Base-by-base conservation (phyloP, 2,797 vertebrate species). In the Aldrovandia affinis region DNA sequence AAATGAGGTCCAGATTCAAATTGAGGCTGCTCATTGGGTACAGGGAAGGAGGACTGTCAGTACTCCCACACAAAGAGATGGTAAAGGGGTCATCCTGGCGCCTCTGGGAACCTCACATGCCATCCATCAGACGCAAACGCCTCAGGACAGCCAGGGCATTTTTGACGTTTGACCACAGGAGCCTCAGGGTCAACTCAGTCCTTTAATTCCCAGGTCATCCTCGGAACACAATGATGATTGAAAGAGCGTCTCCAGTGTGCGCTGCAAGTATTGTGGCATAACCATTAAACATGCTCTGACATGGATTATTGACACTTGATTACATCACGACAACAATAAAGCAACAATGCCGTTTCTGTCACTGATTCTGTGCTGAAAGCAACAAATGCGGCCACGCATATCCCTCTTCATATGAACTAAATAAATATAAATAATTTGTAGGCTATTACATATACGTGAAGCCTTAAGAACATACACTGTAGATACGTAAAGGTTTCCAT, bases 251-350 rank as follows among this genome's bases (percentile, higher is more conserved):
- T 75, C 70, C 39, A 42, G 20, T 25, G 20, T 39, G 85, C 57
- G 84, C 86, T 86, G 12, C 3, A 84, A 85, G 83, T 83, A 88
- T 73, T 88, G 84, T 83, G 83, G 83, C 0, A 33, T 86, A 75
- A 90, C 87, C 87, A 78, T 89, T 84, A 90, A 91, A 91, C 79
- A 1, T 65, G 86, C 86, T 81, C 89, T 87, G 89, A 89, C 87
- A 85, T 75, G 52, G 80, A 91, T 92, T 89, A 88, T 79, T 90
- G 82, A 89, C 90, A 88, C 86, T 89, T 88, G 61, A 85, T 89
- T 93, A 91, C 87, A 84, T 86, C 85, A 81, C 82, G 82, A 83
- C 36, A 86, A 84, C 87, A 87, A 88, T 70, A 91, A 75, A 87
- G 78, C 83, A 75, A 57, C 5, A 63, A 78, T 73, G 61, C 83